phyloP scores from a whole-genome alignment of 2,113 vertebrate species.

The Gnathonemus echidnorhynchus region DNA sequence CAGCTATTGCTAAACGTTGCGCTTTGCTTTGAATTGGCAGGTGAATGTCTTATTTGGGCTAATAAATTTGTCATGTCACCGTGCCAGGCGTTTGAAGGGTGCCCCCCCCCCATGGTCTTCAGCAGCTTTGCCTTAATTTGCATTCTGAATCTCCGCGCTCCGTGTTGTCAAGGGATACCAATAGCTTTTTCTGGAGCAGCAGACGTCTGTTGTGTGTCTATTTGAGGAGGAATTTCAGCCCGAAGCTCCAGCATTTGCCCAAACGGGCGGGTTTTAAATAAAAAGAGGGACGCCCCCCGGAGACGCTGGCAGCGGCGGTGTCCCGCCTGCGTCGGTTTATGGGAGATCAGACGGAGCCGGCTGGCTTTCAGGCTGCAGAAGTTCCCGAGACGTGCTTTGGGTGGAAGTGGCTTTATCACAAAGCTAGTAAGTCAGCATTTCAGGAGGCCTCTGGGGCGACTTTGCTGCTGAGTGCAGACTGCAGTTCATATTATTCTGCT shows the following conservation, averaged over 20 bases:
- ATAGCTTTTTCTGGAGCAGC: conserved; percentile 38
- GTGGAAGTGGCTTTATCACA: background rate
- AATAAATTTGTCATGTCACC: background rate
- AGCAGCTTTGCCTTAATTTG: conserved; percentile 47
- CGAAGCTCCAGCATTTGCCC: background rate
- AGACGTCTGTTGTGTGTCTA: conserved; percentile 42
- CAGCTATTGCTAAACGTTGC: background rate
- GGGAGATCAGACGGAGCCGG: background rate
- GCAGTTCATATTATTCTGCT: background rate
- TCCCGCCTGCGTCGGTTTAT: background rate
- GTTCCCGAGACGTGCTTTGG: background rate
- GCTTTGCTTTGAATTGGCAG: background rate
- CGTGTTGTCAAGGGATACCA: conserved; percentile 54
- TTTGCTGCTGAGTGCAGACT: background rate
- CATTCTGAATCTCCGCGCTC: conserved; percentile 57
- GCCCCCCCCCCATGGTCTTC: conserved; percentile 32
- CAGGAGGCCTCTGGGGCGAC: background rate
- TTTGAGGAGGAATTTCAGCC: conserved; percentile 38
- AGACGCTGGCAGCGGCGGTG: background rate
- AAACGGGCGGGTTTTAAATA: background rate
- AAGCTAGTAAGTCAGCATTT: background rate
- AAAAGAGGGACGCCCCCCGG: background rate
- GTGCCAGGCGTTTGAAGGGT: background rate
- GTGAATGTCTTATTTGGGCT: background rate
- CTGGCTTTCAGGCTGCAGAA: background rate